phyloP scores from a whole-genome alignment of 1,140 invertebrate species.

The Drosophila sulfurigaster region DNA sequence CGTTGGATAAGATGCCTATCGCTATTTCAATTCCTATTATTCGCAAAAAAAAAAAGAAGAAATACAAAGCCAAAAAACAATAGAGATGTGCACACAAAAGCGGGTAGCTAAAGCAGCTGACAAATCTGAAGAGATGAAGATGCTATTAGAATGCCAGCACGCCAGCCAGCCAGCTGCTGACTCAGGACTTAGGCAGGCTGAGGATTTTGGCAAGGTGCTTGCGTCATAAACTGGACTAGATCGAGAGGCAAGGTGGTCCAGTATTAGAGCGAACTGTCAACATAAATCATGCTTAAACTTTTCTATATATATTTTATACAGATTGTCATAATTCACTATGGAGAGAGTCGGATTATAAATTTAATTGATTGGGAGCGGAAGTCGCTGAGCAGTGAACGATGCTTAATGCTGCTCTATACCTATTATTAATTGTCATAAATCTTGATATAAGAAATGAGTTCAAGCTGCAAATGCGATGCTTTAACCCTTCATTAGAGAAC shows the following conservation, averaged over 20 bases:
- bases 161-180: slow-evolving; percentile 61
- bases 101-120: slow-evolving; percentile 63
- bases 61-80: slow-evolving; percentile 20
- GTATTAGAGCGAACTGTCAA: slow-evolving; percentile 50
- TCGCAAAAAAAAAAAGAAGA: slow-evolving; percentile 56
- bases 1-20: slow-evolving; percentile 58
- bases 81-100: slow-evolving; percentile 58
- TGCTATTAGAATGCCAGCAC: slow-evolving; percentile 25
- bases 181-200: slow-evolving; percentile 24
- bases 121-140: slow-evolving; percentile 60
- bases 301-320: slow-evolving; percentile 31
- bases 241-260: slow-evolving; percentile 62
- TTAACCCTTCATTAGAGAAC: slow-evolving; percentile 49
- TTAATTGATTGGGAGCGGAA: slow-evolving; percentile 81
- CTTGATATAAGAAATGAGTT: slow-evolving; percentile 71
- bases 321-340: slow-evolving; percentile 66
- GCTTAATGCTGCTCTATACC: slow-evolving; percentile 54
- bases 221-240: slow-evolving; percentile 52
- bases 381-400: slow-evolving; percentile 43
- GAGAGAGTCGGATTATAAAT: slow-evolving; percentile 26
- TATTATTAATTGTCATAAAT: slow-evolving; percentile 85
- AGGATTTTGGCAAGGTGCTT: slow-evolving; percentile 74
- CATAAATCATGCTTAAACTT: slow-evolving; percentile 72
- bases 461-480: slow-evolving; percentile 67
- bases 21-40: slow-evolving; percentile 67